Base-by-base conservation (phyloP, 2,113 vertebrate species). In the Antechinus flavipes region DNA sequence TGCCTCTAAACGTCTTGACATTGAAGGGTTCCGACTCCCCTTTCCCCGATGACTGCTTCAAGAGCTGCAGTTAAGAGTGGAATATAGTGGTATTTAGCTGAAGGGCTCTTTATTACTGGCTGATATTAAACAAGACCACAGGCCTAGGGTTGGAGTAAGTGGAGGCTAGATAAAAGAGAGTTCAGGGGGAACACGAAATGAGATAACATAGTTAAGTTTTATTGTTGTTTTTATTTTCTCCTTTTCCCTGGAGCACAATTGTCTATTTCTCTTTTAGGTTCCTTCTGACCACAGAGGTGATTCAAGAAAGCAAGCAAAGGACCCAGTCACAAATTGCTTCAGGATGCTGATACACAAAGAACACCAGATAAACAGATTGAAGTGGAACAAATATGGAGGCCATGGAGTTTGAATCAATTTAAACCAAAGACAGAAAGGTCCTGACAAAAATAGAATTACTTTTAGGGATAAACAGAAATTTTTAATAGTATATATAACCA, bases 91-190 rank as follows among this genome's bases (percentile, higher is more conserved):
- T 99, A 99, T 99, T 99, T 99, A 99, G 98, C 99, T 99, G 99
- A 99, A 99, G 99, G 99, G 99, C 99, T 99, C 99, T 99, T 99
- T 99, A 99, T 99, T 99, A 99, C 99, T 93, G 93, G 96, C 98
- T 98, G 97, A 97, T 98, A 98, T 99, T 99, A 99, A 99, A 99
- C 99, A 99, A 99, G 99, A 99, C 98, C 98, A 98, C 95, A 98
- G 97, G 98, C 97, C 98, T 98, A 89, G 91, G 94, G 98, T 99
- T 98, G 99, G 98, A 98, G 97, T 98, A 97, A 98, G 97, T 97
- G 97, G 98, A 98, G 97, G 97, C 98, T 94, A 98, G 97, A 98
- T 98, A 98, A 98, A 98, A 98, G 98, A 98, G 97, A 95, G 91
- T 96, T 95, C 94, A 46, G 90, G 96, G 55, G 93, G 91, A 95